A percentile compares a stretch with the other conserved stretches of the same genome.
These are phyloP conservation scores for Tokudaia muenninki DNA, from an alignment of 2,797 vertebrate genomes.

Conservation along the genomic window DNA sequence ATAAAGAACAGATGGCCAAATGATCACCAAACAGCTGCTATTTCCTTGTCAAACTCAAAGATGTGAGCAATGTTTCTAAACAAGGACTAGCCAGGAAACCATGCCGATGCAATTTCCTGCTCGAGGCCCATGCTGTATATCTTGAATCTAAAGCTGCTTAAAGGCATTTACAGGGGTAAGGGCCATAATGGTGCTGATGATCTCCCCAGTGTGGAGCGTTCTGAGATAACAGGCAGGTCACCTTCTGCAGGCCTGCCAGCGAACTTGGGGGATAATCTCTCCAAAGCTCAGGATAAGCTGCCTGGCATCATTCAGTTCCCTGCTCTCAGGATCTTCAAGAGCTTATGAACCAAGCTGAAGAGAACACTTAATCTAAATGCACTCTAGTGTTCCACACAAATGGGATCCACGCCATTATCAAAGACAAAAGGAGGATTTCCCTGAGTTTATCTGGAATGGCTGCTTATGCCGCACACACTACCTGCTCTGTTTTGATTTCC, in stretches of 20 bases:
- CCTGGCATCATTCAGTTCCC: constrained; percentile 79
- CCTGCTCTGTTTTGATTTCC: constrained; percentile 38
- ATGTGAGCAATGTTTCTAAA: constrained; percentile 83
- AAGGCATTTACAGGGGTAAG: constrained; percentile 84
- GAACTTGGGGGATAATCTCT: constrained; percentile 87
- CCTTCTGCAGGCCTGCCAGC: constrained; percentile 83
- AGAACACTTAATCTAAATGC: constrained; percentile 77
- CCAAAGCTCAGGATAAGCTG: constrained; percentile 85
- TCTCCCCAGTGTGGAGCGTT: constrained; percentile 80
- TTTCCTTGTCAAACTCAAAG: constrained; percentile 73
- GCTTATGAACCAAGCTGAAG: constrained; percentile 77
- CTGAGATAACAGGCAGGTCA: constrained; percentile 86
- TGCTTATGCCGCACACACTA: not conserved
- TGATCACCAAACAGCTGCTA: constrained; percentile 76
- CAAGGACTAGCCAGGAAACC: constrained; percentile 78
- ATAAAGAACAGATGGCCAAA: constrained; percentile 76
- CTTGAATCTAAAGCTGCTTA: constrained; percentile 87
- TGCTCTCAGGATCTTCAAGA: constrained; percentile 81
- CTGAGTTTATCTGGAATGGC: constrained; percentile 27
- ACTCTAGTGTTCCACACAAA: constrained; percentile 39
- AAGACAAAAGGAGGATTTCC: constrained; percentile 49
- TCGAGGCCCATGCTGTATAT: constrained; percentile 72
- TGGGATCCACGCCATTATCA: constrained; percentile 37
- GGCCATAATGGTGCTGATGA: constrained; percentile 82
- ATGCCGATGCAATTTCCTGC: constrained; percentile 76